These are phyloP conservation scores for Trinorchestia longiramus DNA, from an alignment of 1,140 invertebrate genomes.

Conservation along the genomic window DNA sequence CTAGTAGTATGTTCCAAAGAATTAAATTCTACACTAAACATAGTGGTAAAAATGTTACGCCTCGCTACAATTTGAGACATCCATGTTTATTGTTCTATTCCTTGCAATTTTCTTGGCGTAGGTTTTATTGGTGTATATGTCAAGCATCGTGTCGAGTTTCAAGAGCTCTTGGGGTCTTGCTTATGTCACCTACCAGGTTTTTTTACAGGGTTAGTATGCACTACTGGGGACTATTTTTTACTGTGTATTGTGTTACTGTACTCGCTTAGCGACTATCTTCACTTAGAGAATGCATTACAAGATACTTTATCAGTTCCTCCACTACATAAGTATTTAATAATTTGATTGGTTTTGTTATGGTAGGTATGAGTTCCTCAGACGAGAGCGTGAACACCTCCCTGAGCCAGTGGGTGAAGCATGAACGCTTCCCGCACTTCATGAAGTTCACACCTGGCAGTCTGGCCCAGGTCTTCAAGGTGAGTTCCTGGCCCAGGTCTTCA, in stretches of 20 bases:
- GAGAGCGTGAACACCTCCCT: conserved; percentile 72
- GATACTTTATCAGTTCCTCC: no score
- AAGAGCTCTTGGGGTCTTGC: no score
- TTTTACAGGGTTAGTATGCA: no score
- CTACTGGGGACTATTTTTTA: no score
- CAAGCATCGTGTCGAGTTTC: no score
- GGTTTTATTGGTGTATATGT: not conserved
- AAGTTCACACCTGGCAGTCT: conserved; percentile 88
- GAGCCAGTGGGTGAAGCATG: conserved; percentile 88
- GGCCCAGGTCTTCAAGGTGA: conserved; percentile 76
- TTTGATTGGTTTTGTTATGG: not conserved
- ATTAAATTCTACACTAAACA: not conserved
- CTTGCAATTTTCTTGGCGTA: not conserved
- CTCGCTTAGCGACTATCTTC: no score
- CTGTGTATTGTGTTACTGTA: no score
- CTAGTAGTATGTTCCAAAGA: not conserved
- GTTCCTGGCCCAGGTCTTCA: no score
- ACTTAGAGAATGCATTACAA: no score
- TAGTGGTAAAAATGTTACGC: not conserved
- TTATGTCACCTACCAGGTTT: no score
- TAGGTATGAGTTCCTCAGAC: not conserved
- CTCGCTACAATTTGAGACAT: not conserved
- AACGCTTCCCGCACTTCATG: conserved; percentile 91
- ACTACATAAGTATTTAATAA: no score
- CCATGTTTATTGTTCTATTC: not conserved